These are phyloP conservation scores for Astyanax mexicanus DNA, from an alignment of 2,797 vertebrate species.

Conservation along the genomic window DNA sequence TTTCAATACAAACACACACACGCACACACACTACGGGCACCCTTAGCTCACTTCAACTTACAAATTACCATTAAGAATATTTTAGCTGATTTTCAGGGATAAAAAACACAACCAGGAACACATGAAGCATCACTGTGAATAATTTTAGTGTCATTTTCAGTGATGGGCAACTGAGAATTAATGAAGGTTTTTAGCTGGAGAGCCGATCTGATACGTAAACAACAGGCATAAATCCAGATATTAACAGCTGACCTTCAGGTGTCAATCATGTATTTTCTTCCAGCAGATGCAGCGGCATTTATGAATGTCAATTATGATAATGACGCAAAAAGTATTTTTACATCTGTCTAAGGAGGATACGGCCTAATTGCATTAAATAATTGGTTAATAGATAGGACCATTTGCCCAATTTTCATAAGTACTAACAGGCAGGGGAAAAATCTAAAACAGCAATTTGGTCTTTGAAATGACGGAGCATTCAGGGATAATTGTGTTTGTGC, in stretches of 20 bases:
- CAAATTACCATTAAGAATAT: neutral
- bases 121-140: neutral
- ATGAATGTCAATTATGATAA: slow-evolving; percentile 79
- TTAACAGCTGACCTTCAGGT: slow-evolving; percentile 67
- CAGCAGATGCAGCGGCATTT: slow-evolving; percentile 46
- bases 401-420: slow-evolving; percentile 92
- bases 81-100: neutral
- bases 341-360: slow-evolving; percentile 79
- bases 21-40: slow-evolving; percentile 27
- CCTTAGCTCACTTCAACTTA: neutral
- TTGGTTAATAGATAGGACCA: slow-evolving; percentile 87
- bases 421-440: slow-evolving; percentile 85
- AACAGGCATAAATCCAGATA: slow-evolving; percentile 61
- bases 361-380: slow-evolving; percentile 89
- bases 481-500: slow-evolving; percentile 75
- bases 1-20: slow-evolving; percentile 78
- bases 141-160: slow-evolving; percentile 1
- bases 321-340: slow-evolving; percentile 81
- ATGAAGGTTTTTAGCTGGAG: slow-evolving; percentile 3
- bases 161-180: slow-evolving; percentile 12
- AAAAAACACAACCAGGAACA: neutral
- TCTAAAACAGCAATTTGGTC: slow-evolving; percentile 76
- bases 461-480: slow-evolving; percentile 68
- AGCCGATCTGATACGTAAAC: slow-evolving; percentile 61
- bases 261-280: slow-evolving; percentile 51